Conservation (phyloP, 2,888 invertebrate genomes). For the Marasmarcha lunaedactyla region DNA sequence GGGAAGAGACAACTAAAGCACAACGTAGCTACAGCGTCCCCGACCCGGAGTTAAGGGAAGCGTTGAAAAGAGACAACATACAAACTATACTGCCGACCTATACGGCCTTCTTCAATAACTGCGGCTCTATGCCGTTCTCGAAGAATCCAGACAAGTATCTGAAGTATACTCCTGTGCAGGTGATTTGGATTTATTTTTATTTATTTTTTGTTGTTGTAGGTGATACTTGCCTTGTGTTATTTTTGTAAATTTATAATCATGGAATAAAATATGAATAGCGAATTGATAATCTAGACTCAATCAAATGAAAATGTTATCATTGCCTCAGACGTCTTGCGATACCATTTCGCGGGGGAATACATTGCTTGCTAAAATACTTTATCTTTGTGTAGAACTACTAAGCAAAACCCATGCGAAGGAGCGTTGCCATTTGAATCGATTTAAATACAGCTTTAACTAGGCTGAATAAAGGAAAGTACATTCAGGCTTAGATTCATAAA, state of each 20-base stretch:
- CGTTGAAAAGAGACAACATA: slow-evolving; percentile 90
- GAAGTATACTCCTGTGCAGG: slow-evolving; percentile 87
- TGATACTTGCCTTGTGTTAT: too few relatives aligned
- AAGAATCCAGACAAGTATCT: slow-evolving; percentile 95
- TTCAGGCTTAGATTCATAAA: too few relatives aligned
- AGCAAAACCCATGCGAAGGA: too few relatives aligned
- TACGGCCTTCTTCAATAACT: slow-evolving; percentile 81
- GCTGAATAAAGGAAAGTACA: too few relatives aligned
- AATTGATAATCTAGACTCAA: too few relatives aligned
- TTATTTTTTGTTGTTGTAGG: background rate
- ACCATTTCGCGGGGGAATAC: too few relatives aligned
- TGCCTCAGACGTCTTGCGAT: too few relatives aligned
- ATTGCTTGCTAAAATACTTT: too few relatives aligned
- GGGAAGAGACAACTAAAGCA: slow-evolving; percentile 87
- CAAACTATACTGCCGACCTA: slow-evolving; percentile 90
- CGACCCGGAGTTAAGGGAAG: slow-evolving; percentile 88
- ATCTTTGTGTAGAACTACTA: too few relatives aligned
- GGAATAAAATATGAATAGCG: background rate
- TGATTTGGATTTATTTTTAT: slow-evolving; percentile 14
- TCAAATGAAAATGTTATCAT: too few relatives aligned
- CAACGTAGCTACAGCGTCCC: slow-evolving; percentile 95
- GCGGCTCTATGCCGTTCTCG: slow-evolving; percentile 82
- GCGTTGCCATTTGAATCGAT: too few relatives aligned
- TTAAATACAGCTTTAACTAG: too few relatives aligned
- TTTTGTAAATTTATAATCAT: background rate